Percentiles rank a stretch among this genome's conserved stretches.
Evolutionary conservation across 2,888 invertebrate species (phyloP).

Genomic region (Nephrotoma guestfalica): DNA sequence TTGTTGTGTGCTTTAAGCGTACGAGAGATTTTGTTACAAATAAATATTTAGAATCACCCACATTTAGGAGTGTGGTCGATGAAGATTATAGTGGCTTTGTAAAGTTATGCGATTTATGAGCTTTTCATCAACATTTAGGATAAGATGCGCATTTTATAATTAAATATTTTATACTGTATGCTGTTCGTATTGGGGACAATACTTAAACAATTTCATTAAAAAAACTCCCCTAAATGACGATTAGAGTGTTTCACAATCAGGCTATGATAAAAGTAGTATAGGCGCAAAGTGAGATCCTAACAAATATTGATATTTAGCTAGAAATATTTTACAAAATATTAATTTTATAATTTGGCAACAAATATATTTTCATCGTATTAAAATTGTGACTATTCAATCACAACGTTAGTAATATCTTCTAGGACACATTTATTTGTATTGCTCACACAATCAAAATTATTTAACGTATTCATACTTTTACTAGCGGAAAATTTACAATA

Average conservation of each 20-base stretch:
- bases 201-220: too few relatives aligned
- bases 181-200: too few relatives aligned
- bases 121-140: neutral
- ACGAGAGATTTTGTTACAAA: neutral
- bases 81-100: neutral
- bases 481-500: constrained; percentile 14
- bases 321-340: too few relatives aligned
- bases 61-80: neutral
- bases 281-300: too few relatives aligned
- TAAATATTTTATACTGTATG: too few relatives aligned
- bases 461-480: constrained; percentile 23
- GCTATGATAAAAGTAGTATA: too few relatives aligned
- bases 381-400: neutral
- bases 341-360: neutral
- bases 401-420: constrained; percentile 21
- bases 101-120: too few relatives aligned
- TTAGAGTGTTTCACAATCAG: too few relatives aligned
- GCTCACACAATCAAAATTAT: constrained; percentile 5
- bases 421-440: constrained; percentile 15
- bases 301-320: too few relatives aligned
- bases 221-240: too few relatives aligned
- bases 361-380: neutral
- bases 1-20: neutral
- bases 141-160: neutral
- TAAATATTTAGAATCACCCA: neutral